phyloP scores from a whole-genome alignment of 1,140 invertebrate genomes.

The Riptortus pedestris region DNA sequence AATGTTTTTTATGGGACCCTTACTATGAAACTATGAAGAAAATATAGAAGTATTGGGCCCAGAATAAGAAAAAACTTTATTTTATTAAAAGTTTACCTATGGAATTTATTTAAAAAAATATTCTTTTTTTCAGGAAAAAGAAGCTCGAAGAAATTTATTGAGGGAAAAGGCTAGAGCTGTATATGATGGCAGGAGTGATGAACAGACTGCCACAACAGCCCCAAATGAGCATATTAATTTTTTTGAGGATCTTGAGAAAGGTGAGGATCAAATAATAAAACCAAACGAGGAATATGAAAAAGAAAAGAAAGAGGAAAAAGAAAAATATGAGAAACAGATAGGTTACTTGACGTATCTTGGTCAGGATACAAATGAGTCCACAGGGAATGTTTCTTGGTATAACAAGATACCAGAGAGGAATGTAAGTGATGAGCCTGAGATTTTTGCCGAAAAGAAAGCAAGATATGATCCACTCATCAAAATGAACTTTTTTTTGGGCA shows the following conservation, averaged over 20 bases:
- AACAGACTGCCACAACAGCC: slow-evolving; percentile 20
- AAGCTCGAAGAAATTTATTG: slow-evolving; percentile 69
- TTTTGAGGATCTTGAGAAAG: slow-evolving; percentile 76
- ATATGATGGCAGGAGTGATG: slow-evolving; percentile 34
- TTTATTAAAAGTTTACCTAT: no score
- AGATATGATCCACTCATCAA: slow-evolving; percentile 61
- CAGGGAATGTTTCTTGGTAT: slow-evolving; percentile 73
- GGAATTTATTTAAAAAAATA: no score
- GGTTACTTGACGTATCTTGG: slow-evolving; percentile 92
- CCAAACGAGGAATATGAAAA: slow-evolving; percentile 80
- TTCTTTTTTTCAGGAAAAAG: slow-evolving; percentile 55
- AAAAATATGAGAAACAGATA: slow-evolving; percentile 96
- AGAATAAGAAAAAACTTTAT: no score
- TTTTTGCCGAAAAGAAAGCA: slow-evolving; percentile 49
- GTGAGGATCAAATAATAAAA: slow-evolving; percentile 46
- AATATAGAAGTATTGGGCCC: no score
- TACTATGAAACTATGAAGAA: no score
- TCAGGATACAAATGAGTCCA: slow-evolving; percentile 80
- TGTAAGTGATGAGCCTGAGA: slow-evolving; percentile 44
- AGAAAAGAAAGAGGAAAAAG: slow-evolving; percentile 83
- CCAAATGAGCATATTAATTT: slow-evolving; percentile 70
- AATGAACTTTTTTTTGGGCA: slow-evolving; percentile 44
- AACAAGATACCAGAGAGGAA: slow-evolving; percentile 50
- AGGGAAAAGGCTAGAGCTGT: slow-evolving; percentile 52
- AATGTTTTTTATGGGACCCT: no score